Conservation (phyloP, 2,888 invertebrate species). For the Gordius sp. region DNA sequence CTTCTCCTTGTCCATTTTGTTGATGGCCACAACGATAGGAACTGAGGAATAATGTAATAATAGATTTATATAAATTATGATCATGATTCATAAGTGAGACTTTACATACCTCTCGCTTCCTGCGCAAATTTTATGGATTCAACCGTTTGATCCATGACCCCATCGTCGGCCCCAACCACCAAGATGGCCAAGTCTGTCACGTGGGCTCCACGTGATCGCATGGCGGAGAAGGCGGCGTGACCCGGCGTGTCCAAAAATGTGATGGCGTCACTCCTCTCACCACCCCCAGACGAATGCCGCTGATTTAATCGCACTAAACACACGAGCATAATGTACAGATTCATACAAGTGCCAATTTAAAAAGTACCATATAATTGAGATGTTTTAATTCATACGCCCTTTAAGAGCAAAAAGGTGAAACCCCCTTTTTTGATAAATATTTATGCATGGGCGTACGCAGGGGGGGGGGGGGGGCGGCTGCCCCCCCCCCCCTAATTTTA, state of each 20-base stretch:
- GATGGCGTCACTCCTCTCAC: constrained; percentile 33
- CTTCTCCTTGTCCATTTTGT: constrained; percentile 78
- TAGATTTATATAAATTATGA: constrained; percentile 3
- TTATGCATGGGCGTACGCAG: too few species aligned
- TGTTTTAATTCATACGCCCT: too few species aligned
- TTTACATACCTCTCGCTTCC: constrained; percentile 39
- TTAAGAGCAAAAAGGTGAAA: too few species aligned
- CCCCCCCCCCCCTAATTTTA: too few species aligned
- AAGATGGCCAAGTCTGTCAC: constrained; percentile 80
- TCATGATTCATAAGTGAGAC: background rate
- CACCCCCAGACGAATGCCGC: too few species aligned
- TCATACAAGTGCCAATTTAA: too few species aligned
- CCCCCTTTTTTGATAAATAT: too few species aligned
- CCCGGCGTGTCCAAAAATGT: constrained; percentile 96
- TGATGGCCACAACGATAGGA: constrained; percentile 79
- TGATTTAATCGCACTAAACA: too few species aligned
- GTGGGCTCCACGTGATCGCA: constrained; percentile 72
- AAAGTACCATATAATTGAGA: too few species aligned
- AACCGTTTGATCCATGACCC: constrained; percentile 84
- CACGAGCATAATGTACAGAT: too few species aligned
- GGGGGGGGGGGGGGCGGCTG: too few species aligned
- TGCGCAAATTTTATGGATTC: constrained; percentile 65
- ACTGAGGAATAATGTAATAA: constrained; percentile 37
- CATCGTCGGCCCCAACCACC: constrained; percentile 93
- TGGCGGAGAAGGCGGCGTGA: constrained; percentile 78